Percentiles rank a stretch among this genome's conserved stretches.
Conservation (phyloP, 2,888 invertebrate species). For the Monoplex corrugatus region DNA sequence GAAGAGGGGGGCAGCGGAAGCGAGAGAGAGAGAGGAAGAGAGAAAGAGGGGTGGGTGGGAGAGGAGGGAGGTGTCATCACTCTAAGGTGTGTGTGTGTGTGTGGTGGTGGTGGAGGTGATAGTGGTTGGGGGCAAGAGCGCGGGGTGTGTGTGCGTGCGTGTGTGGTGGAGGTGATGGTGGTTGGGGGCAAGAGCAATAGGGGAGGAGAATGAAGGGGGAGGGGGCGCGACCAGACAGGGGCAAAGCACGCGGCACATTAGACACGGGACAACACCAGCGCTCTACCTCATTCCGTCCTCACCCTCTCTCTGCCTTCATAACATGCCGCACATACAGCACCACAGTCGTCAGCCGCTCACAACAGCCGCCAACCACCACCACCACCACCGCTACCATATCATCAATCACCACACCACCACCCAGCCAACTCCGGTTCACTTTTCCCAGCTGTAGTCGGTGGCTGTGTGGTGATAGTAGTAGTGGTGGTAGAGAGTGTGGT, state of each 20-base stretch:
- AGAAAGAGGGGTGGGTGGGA: background rate
- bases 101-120: background rate
- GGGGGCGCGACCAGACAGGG: constrained; percentile 18
- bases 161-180: constrained; percentile 38
- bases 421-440: background rate
- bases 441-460: constrained; percentile 26
- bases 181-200: too few species aligned
- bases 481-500: too few species aligned
- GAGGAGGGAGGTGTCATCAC: background rate
- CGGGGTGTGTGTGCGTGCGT: constrained; percentile 42
- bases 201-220: constrained; percentile 43
- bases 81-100: background rate
- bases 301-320: constrained; percentile 14
- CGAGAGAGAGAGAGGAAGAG: constrained; percentile 46
- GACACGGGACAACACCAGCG: constrained; percentile 38
- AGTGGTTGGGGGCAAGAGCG: constrained; percentile 9
- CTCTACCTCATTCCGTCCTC: background rate
- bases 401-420: constrained; percentile 28
- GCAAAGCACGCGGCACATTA: constrained; percentile 36
- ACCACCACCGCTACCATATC: too few species aligned
- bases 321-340: constrained; percentile 6
- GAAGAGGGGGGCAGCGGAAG: background rate
- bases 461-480: too few species aligned
- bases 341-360: background rate
- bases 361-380: background rate